These are phyloP conservation scores for Channallabes apus DNA, from an alignment of 2,797 vertebrate genomes.

Conservation along the genomic window DNA sequence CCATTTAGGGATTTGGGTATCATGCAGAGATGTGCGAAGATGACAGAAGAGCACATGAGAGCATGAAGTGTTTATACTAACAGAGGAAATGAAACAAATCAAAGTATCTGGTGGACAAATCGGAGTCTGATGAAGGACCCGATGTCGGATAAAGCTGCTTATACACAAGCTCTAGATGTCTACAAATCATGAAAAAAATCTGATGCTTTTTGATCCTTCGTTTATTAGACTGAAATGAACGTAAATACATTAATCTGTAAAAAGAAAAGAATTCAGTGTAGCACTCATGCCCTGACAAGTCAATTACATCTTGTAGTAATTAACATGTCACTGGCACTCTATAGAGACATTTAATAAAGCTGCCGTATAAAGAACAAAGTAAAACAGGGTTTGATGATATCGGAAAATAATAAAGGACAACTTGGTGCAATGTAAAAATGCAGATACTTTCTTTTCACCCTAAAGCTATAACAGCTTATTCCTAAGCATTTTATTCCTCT, in stretches of 20 bases:
- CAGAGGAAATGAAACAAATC: not conserved
- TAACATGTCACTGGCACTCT: slow-evolving; percentile 26
- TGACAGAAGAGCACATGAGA: not conserved
- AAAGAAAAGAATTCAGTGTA: not conserved
- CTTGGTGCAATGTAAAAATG: not conserved
- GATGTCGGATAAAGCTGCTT: slow-evolving; percentile 18
- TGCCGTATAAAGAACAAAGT: not conserved
- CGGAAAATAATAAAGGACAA: not conserved
- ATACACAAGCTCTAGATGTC: not conserved
- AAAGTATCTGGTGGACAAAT: not conserved
- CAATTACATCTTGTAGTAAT: slow-evolving; percentile 32
- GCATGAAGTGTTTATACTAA: not conserved
- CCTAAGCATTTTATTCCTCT: not conserved
- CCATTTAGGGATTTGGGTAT: not conserved
- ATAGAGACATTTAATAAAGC: slow-evolving; percentile 52
- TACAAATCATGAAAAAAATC: not conserved
- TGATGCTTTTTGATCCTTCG: not conserved
- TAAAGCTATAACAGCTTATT: not conserved
- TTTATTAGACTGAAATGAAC: slow-evolving; percentile 13
- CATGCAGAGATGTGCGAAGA: not conserved
- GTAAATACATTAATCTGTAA: slow-evolving; percentile 4
- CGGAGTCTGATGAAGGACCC: not conserved
- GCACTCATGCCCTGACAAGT: not conserved
- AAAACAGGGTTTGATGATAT: not conserved
- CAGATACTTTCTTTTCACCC: not conserved